Percentiles rank a stretch among this genome's conserved stretches.
These are phyloP conservation scores for Rhinolophus ferrumequinum DNA, from an alignment of 2,113 vertebrate species.

Conservation along the genomic window DNA sequence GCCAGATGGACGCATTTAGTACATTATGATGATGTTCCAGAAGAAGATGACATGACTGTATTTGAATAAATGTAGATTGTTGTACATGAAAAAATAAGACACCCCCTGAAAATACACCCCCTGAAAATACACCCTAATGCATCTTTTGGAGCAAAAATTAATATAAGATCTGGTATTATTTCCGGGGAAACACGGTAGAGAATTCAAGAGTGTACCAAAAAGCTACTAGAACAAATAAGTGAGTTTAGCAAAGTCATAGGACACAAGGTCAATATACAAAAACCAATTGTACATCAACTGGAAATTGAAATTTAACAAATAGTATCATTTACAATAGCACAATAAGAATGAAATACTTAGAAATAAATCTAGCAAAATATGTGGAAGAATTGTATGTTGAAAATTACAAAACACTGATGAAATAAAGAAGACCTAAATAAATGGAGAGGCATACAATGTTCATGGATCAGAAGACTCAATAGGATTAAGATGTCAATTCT, in stretches of 20 bases:
- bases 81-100: too few species aligned
- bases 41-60: too few species aligned
- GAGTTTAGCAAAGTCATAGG: not conserved
- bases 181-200: not conserved
- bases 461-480: not conserved
- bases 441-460: not conserved
- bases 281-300: not conserved
- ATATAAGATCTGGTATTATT: too few species aligned
- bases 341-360: conserved; percentile 20
- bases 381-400: not conserved
- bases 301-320: conserved; percentile 51
- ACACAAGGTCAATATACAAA: not conserved
- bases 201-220: not conserved
- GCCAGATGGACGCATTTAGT: too few species aligned
- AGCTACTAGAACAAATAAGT: not conserved
- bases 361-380: conserved; percentile 40
- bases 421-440: conserved; percentile 37
- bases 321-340: conserved; percentile 4
- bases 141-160: too few species aligned
- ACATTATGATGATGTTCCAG: too few species aligned
- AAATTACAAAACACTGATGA: conserved; percentile 13
- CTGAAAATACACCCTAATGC: too few species aligned
- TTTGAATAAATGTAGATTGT: too few species aligned
- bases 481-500: conserved; percentile 6
- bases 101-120: too few species aligned